These are phyloP conservation scores for Sorex araneus DNA, from an alignment of 2,113 vertebrate species.

Conservation along the genomic window DNA sequence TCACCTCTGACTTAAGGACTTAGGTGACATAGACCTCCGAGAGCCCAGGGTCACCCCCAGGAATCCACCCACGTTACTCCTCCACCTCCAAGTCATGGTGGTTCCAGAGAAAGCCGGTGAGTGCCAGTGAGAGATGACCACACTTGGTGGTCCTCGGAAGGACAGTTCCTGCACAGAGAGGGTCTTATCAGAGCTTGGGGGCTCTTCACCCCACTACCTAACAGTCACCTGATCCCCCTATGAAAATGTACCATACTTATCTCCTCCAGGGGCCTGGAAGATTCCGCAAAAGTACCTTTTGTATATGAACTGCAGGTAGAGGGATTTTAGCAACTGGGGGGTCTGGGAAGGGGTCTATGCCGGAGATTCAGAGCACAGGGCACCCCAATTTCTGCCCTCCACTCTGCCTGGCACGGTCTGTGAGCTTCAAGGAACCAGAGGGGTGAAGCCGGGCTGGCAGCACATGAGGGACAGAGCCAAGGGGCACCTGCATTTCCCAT, in stretches of 20 bases:
- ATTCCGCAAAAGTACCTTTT: background rate
- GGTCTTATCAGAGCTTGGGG: background rate
- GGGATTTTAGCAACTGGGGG: accelerated
- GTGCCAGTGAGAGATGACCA: too few relatives aligned
- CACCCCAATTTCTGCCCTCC: background rate
- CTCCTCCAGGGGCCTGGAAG: background rate
- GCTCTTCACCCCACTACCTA: background rate
- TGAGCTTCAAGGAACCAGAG: background rate
- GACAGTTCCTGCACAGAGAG: too few relatives aligned
- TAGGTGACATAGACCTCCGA: background rate
- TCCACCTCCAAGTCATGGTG: background rate
- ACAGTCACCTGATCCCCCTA: background rate
- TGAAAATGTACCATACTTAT: background rate
- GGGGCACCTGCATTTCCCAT: too few relatives aligned
- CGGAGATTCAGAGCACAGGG: background rate
- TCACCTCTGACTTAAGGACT: background rate
- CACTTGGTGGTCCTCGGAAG: too few relatives aligned
- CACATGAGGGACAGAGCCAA: too few relatives aligned
- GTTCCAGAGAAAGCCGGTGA: background rate
- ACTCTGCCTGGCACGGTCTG: background rate
- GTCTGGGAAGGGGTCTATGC: background rate
- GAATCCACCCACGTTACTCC: background rate
- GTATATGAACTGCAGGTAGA: background rate
- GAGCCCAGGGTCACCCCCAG: too few relatives aligned
- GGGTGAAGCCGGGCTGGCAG: background rate